Percentiles rank a stretch among this genome's conserved stretches.
These are phyloP conservation scores for Girardinus metallicus DNA, from an alignment of 2,797 vertebrate species.

Conservation along the genomic window DNA sequence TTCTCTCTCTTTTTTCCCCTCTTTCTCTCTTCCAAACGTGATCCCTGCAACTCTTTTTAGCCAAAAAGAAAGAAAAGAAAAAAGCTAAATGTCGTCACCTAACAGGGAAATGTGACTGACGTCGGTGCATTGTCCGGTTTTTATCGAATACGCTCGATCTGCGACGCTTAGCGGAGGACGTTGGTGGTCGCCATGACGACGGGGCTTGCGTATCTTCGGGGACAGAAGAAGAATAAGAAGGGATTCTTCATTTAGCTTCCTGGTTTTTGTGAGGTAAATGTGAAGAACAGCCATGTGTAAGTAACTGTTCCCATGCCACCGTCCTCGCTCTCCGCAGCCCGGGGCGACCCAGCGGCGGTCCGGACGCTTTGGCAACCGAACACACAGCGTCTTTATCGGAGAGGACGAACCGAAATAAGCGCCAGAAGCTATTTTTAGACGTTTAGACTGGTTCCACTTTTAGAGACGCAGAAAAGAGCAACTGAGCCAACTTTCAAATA, in stretches of 20 bases:
- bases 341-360: constrained; percentile 61
- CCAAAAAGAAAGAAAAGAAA: constrained; percentile 41
- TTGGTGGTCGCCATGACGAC: constrained; percentile 42
- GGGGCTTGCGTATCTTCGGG: constrained; percentile 32
- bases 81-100: constrained; percentile 40
- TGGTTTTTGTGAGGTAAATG: constrained; percentile 17
- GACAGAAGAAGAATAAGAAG: neutral
- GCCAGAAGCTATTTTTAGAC: constrained; percentile 66
- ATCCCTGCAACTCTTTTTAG: constrained; percentile 34
- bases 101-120: constrained; percentile 56
- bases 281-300: constrained; percentile 65
- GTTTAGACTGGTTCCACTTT: constrained; percentile 38
- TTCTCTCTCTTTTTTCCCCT: no score
- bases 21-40: constrained; percentile 36
- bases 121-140: constrained; percentile 64
- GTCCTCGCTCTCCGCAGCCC: constrained; percentile 45
- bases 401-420: constrained; percentile 37
- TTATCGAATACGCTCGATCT: constrained; percentile 29
- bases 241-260: constrained; percentile 8
- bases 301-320: constrained; percentile 62
- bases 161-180: constrained; percentile 17
- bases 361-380: constrained; percentile 35
- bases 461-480: constrained; percentile 7
- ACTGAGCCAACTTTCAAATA: neutral
- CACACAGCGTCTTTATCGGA: constrained; percentile 22